Conservation (phyloP, 2,888 invertebrate species). For the Coelinius sp. region DNA sequence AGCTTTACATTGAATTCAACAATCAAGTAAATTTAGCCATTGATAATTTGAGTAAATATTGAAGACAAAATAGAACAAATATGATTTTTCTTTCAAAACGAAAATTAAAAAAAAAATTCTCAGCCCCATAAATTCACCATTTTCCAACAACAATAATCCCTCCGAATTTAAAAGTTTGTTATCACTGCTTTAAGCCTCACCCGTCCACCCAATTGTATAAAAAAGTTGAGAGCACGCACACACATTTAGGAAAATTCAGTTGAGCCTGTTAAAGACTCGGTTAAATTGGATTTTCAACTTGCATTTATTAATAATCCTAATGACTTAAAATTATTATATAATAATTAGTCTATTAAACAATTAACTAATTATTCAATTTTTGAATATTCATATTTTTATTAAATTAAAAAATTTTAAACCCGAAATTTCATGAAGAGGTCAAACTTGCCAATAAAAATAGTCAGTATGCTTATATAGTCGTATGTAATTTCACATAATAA, state of each 20-base stretch:
- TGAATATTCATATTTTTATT: too few species aligned
- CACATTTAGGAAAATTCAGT: not conserved
- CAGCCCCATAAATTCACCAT: not conserved
- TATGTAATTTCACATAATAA: slow-evolving; percentile 64
- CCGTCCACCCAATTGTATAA: not conserved
- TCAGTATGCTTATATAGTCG: slow-evolving; percentile 54
- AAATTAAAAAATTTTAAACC: not conserved
- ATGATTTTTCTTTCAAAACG: not conserved
- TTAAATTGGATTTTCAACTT: not conserved
- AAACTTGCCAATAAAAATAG: not conserved
- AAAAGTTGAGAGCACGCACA: not conserved
- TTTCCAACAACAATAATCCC: not conserved
- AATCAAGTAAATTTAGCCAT: not conserved
- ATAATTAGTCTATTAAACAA: too few species aligned
- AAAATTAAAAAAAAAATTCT: not conserved
- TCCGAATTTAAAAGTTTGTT: not conserved
- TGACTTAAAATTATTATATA: too few species aligned
- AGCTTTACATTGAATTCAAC: slow-evolving; percentile 7
- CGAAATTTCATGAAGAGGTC: not conserved
- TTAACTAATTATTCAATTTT: too few species aligned
- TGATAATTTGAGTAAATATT: not conserved
- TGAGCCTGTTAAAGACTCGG: not conserved
- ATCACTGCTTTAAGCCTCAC: not conserved
- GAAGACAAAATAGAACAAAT: not conserved
- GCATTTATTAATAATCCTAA: not conserved